Evolutionary conservation across 2,113 vertebrate genomes (phyloP).

Genomic region (Donacobius atricapilla): DNA sequence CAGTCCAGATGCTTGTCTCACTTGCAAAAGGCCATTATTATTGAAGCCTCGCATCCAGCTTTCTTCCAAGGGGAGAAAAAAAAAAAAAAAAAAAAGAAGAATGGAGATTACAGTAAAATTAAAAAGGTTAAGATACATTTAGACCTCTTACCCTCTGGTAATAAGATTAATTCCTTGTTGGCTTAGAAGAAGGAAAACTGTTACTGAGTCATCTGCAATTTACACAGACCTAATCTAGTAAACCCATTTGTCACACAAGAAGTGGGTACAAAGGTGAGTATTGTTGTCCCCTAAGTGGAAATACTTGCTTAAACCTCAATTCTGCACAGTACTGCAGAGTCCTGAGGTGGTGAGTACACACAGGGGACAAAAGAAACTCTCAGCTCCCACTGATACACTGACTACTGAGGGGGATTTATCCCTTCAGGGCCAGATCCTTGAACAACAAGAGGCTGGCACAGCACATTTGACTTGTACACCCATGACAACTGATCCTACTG

Average conservation of each 20-base stretch:
- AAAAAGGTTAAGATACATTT: constrained; percentile 16
- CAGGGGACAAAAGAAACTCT: neutral
- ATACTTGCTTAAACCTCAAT: neutral
- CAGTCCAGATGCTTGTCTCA: neutral
- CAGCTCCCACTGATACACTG: neutral
- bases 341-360: neutral
- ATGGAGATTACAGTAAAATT: neutral
- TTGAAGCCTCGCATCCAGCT: neutral
- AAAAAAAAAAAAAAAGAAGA: neutral
- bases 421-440: neutral
- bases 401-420: neutral
- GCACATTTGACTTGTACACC: neutral
- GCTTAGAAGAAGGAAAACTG: neutral
- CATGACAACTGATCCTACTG: neutral
- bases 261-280: constrained; percentile 38
- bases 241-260: constrained; percentile 31
- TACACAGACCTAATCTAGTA: constrained; percentile 43
- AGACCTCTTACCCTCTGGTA: neutral
- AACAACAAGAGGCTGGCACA: neutral
- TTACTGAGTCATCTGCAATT: constrained; percentile 14
- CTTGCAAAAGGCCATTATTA: neutral
- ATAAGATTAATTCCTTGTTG: constrained; percentile 31
- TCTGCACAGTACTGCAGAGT: neutral
- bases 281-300: neutral
- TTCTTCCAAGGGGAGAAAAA: neutral